Percentiles rank a stretch among this genome's conserved stretches.
phyloP scores from a whole-genome alignment of 2,797 vertebrate genomes.

The Crenuchus spilurus region DNA sequence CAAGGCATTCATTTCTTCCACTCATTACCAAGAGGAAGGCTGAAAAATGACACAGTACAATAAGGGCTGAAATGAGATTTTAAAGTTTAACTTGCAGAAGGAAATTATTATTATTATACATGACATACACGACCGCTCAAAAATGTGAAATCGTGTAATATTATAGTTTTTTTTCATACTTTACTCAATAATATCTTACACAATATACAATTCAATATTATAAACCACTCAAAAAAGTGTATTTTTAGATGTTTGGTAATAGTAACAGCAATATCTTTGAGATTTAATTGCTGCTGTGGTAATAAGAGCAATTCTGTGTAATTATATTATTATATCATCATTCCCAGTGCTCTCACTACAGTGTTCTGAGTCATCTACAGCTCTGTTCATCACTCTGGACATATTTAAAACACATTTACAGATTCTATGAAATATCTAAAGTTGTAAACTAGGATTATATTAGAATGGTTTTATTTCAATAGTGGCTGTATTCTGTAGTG shows the following conservation, averaged over 20 bases:
- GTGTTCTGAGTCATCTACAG: not conserved
- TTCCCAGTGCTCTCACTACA: not conserved
- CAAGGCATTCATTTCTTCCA: slow-evolving; percentile 48
- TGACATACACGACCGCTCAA: slow-evolving; percentile 17
- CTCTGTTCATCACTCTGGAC: not conserved
- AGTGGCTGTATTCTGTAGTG: too few species aligned
- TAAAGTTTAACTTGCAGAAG: slow-evolving; percentile 55
- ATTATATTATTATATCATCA: not conserved
- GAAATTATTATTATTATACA: slow-evolving; percentile 49
- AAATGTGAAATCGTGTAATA: not conserved
- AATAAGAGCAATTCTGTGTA: not conserved
- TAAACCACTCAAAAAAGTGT: too few species aligned
- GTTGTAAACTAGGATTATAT: not conserved
- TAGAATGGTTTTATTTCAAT: not conserved
- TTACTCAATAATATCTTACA: not conserved
- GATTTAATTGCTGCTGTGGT: not conserved
- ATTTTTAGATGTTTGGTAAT: not conserved
- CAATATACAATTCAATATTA: not conserved
- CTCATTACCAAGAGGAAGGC: slow-evolving; percentile 46
- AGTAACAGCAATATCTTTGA: not conserved
- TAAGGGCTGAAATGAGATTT: slow-evolving; percentile 56
- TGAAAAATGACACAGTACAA: slow-evolving; percentile 56
- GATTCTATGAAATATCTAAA: not conserved
- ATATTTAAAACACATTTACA: not conserved
- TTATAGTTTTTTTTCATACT: not conserved